A percentile compares a stretch with the other conserved stretches of the same genome.
Conservation (phyloP, 2,113 vertebrate species). For the Brevimyrus niger region DNA sequence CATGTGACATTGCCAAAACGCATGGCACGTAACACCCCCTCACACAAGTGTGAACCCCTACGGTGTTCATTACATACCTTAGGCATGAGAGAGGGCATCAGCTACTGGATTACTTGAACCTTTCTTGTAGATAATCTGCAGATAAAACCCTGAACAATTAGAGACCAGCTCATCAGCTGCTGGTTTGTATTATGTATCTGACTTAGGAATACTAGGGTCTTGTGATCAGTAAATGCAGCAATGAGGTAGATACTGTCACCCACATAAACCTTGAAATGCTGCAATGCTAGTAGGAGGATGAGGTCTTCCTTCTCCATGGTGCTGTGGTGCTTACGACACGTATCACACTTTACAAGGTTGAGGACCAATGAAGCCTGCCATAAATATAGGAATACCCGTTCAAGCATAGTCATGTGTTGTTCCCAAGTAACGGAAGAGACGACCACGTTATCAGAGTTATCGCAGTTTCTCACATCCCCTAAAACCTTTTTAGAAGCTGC, state of each 20-base stretch:
- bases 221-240: background rate
- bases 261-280: background rate
- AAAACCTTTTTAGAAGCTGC: background rate
- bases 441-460: background rate
- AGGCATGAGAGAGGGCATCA: background rate
- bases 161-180: background rate
- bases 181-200: background rate
- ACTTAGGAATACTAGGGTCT: background rate
- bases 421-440: background rate
- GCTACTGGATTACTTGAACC: background rate
- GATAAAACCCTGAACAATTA: background rate
- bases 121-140: background rate
- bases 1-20: too few species aligned
- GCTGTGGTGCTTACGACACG: background rate
- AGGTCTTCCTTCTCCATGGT: background rate
- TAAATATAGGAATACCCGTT: background rate
- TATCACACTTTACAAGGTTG: background rate
- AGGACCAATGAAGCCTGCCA: background rate
- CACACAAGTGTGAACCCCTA: too few species aligned
- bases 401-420: background rate
- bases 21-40: too few species aligned
- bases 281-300: background rate
- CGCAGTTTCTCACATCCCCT: background rate
- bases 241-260: background rate
- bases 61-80: too few species aligned